Evolutionary conservation across 2,797 vertebrate species (phyloP).

Genomic region (Capromys pilorides): DNA sequence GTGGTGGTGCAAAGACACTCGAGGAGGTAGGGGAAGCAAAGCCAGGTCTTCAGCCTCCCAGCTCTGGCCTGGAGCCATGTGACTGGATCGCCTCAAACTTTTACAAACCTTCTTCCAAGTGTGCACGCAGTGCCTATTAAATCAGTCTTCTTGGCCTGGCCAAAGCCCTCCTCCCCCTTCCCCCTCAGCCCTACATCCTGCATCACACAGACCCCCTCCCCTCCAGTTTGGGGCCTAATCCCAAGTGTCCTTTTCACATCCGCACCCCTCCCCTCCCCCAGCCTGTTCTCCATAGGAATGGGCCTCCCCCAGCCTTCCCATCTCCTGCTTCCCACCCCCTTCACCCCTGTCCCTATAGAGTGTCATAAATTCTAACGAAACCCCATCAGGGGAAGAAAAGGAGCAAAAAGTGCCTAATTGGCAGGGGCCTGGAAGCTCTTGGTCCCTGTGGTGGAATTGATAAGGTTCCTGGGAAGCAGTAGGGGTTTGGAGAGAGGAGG

Average conservation of each 20-base stretch:
- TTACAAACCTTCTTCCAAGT: conserved; percentile 66
- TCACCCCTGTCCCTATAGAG: conserved; percentile 74
- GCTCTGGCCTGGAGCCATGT: conserved; percentile 36
- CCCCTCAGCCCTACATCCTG: conserved; percentile 50
- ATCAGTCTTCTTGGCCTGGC: conserved; percentile 74
- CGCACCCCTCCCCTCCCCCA: conserved; percentile 66
- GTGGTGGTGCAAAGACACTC: not conserved
- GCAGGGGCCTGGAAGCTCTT: conserved; percentile 80
- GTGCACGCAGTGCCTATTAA: conserved; percentile 65
- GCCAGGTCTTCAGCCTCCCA: not conserved
- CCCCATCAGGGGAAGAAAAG: conserved; percentile 77
- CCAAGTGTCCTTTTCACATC: conserved; percentile 42
- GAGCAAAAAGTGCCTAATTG: conserved; percentile 77
- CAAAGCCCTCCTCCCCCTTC: conserved; percentile 64
- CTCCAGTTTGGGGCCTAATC: conserved; percentile 49
- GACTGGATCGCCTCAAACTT: conserved; percentile 59
- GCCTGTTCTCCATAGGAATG: conserved; percentile 65
- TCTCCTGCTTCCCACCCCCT: conserved; percentile 72
- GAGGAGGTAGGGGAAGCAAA: conserved; percentile 14
- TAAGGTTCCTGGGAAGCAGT: conserved; percentile 84
- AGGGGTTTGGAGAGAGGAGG: conserved; percentile 76
- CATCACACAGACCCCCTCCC: not conserved
- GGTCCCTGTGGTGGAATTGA: conserved; percentile 80
- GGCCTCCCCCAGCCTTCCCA: conserved; percentile 62
- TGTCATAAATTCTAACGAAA: conserved; percentile 77